Evolutionary conservation across 2,888 invertebrate species (phyloP), one percentile per base, ranked within the genome.

Genomic region (Philereme vetulata): DNA sequence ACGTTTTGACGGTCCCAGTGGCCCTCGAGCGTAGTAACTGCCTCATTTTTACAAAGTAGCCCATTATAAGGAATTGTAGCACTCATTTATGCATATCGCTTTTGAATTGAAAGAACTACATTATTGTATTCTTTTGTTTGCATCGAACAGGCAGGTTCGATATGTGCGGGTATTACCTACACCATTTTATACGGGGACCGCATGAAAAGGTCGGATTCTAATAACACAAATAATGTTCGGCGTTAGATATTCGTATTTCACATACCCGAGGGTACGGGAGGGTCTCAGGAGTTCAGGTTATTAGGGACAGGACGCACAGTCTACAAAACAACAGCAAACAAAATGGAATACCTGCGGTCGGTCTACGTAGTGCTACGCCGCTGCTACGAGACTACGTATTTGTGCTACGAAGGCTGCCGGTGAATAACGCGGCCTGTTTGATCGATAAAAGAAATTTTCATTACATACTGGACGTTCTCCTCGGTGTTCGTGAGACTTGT

Each of bases 321-420:
- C 78, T 76, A 74, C 67, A 67, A 64, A 65, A 71, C 70, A 72
- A 71, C 74, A 75, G 72, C 74, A 74, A 72, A 73, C 75, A 74
- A 73, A 74, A 73, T 76, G 67, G 73, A 76, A 75, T 70, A 68
- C 68, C 66, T 58, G 51, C 56, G 58, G 46, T 50, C 53, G 58
- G 46, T 50, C 51, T 58, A 36, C 56, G 53, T 51, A 60, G 53
- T 51, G 60, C 62, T 66, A 65, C 63, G 56, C 36, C 50, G 48
- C 21, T 47, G 53, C 53, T 56, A 61, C 61, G 59, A 47, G 49
- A 51, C n/a, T 57, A 62, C 56, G 60, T 61, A 63, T 61, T 65
- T 51, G 59, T 63, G 67, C 67, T 65, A 65, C 62, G 60, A 52
- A 56, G 34, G 56, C 60, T 60, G 58, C 55, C 53, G 52, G 63